Evolutionary conservation across 2,797 vertebrate species (phyloP), one percentile per base, ranked within the genome.

Genomic region (Lithobates sylvaticus): DNA sequence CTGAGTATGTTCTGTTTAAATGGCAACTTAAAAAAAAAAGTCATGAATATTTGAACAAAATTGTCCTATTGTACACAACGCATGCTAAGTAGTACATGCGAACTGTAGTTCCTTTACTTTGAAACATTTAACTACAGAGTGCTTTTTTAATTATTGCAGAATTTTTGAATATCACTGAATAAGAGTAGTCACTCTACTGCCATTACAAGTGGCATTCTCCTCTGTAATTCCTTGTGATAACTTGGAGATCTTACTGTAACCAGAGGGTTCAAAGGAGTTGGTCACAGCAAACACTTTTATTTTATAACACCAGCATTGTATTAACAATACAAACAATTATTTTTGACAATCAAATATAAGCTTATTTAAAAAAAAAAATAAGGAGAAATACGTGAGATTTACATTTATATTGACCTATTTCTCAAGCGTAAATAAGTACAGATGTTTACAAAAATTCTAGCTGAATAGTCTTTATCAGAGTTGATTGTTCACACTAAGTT

Each of bases 1-100:
- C 90, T 89, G 91, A 93, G 93, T 92, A 93, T 88, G 90, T 94
- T 90, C 90, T 91, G 93, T 93, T 93, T 91, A 92, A 91, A 92
- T 91, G 91, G 93, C 92, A 94, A 74, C 80, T 81, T 72, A 6
- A 69, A 36, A 89, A 36, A 89, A 93, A 89, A 93, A 91, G 90
- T 90, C 91, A 90, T 92, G 90, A 92, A 90, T 89, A 85, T 86
- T 89, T 87, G 88, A 89, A 89, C 91, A 81, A 75, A 76, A 76
- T 44, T 81, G 71, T 61, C 26, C 67, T 36, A 50, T 72, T 82
- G 47, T 86, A 72, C 50, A 61, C 71, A 77, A 26, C 34, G 21
- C 67, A 65, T 86, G 65, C 50, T 47, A 74, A 61, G 50, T 71
- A 86, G 47, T 68, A 54, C 23, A 68, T 26, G 27, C 13, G 73